A percentile compares a stretch with the other conserved stretches of the same genome.
Evolutionary conservation across 2,113 vertebrate genomes (phyloP).

Genomic region (Xenopus tropicalis): DNA sequence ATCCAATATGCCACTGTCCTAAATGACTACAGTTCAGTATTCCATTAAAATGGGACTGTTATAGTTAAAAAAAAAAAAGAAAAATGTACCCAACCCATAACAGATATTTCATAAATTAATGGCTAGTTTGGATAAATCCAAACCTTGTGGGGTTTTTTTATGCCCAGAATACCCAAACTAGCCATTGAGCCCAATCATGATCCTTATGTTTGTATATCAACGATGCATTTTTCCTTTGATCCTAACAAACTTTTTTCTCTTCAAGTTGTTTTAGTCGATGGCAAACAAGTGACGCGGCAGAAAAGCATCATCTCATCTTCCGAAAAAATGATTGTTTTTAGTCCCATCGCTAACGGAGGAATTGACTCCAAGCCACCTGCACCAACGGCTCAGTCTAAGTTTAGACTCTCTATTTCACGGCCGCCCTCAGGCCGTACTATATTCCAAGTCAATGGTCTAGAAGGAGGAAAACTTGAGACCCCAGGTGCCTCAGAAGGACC

Average conservation of each 20-base stretch:
- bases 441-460: conserved; percentile 47
- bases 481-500: conserved; percentile 48
- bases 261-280: conserved; percentile 57
- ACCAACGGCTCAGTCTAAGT: conserved; percentile 59
- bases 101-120: too few species aligned
- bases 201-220: too few species aligned
- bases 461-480: conserved; percentile 35
- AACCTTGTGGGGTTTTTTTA: too few species aligned
- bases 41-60: too few species aligned
- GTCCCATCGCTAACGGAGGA: conserved; percentile 50
- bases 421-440: conserved; percentile 64
- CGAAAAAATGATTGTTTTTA: conserved; percentile 50
- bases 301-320: conserved; percentile 58
- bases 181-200: too few species aligned
- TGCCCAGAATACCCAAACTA: too few species aligned
- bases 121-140: too few species aligned
- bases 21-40: too few species aligned
- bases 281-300: conserved; percentile 48
- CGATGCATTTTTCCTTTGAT: too few species aligned
- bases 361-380: conserved; percentile 48
- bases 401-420: conserved; percentile 59
- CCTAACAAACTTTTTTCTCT: background rate
- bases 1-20: too few species aligned
- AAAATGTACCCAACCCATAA: too few species aligned
- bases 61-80: too few species aligned